These are phyloP conservation scores for Scomberomorus guttatus DNA, from an alignment of 2,797 vertebrate species.

Conservation along the genomic window DNA sequence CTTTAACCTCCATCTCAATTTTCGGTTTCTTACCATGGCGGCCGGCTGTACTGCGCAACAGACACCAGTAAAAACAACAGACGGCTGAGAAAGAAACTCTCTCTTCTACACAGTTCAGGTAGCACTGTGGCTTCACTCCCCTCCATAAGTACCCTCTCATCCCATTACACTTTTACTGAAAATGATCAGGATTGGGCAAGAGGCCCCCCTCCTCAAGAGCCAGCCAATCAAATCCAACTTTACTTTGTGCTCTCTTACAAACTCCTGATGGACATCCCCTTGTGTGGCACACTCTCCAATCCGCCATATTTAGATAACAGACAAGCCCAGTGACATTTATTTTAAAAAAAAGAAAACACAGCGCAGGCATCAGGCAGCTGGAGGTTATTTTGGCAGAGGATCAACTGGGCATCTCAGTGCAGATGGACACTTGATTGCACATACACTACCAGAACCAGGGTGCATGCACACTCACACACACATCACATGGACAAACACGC, in stretches of 20 bases:
- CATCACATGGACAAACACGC: constrained; percentile 28
- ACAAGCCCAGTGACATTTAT: constrained; percentile 79
- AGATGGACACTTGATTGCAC: constrained; percentile 67
- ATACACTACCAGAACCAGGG: constrained; percentile 19
- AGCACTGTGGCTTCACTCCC: constrained; percentile 29
- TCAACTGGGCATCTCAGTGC: constrained; percentile 74
- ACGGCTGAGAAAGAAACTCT: constrained; percentile 39
- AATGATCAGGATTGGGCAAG: constrained; percentile 80
- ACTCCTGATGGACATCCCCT: constrained; percentile 69
- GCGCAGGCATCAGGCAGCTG: constrained; percentile 62
- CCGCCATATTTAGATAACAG: constrained; percentile 84
- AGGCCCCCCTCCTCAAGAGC: constrained; percentile 45
- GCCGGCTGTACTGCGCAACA: constrained; percentile 62
- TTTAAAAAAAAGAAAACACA: constrained; percentile 58
- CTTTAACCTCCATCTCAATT: constrained; percentile 17
- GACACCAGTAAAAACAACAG: constrained; percentile 40
- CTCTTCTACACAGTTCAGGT: constrained; percentile 43
- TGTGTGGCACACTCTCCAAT: constrained; percentile 53
- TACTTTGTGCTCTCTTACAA: constrained; percentile 50
- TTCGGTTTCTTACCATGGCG: constrained; percentile 82
- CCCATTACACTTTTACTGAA: constrained; percentile 58
- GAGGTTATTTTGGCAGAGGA: constrained; percentile 80
- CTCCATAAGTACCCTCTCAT: constrained; percentile 76
- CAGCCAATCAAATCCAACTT: constrained; percentile 77
- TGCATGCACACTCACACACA: not conserved